phyloP scores from a whole-genome alignment of 2,888 invertebrate species.

The Globia sparganii region DNA sequence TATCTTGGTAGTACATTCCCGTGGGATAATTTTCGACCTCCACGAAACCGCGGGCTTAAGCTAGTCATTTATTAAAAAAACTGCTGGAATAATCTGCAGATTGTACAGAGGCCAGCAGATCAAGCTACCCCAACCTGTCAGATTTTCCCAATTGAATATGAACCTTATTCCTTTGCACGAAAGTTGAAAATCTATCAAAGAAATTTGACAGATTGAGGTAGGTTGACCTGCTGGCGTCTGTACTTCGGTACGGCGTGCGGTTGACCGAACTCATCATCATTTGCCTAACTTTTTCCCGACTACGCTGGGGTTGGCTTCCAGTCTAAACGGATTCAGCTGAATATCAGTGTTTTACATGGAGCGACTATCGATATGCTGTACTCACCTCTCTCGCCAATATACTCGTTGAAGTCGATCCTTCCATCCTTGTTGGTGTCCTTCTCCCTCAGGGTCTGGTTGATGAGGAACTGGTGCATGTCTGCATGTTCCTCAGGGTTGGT shows the following conservation, averaged over 20 bases:
- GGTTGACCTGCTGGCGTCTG: no score
- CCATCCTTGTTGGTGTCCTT: slow-evolving; percentile 97
- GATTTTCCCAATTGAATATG: no score
- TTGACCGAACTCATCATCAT: background rate
- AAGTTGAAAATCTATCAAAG: no score
- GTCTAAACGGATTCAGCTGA: background rate
- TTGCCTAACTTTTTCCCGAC: background rate
- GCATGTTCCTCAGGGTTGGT: slow-evolving; percentile 98
- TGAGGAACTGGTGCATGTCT: slow-evolving; percentile 94
- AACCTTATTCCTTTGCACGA: no score
- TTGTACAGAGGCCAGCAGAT: no score
- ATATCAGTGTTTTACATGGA: background rate
- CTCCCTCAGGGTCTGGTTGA: slow-evolving; percentile 95
- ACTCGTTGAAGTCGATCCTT: slow-evolving; percentile 96
- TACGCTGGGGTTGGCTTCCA: background rate
- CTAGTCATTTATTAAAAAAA: background rate
- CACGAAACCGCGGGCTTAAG: background rate
- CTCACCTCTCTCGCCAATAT: slow-evolving; percentile 92
- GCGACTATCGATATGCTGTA: background rate
- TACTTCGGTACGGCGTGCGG: background rate
- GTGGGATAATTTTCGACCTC: background rate
- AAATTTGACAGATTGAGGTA: no score
- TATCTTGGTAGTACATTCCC: background rate
- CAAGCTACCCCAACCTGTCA: no score
- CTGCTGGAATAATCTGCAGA: background rate